Conservation (phyloP, 2,113 vertebrate genomes). For the Petrocephalus zakoni region DNA sequence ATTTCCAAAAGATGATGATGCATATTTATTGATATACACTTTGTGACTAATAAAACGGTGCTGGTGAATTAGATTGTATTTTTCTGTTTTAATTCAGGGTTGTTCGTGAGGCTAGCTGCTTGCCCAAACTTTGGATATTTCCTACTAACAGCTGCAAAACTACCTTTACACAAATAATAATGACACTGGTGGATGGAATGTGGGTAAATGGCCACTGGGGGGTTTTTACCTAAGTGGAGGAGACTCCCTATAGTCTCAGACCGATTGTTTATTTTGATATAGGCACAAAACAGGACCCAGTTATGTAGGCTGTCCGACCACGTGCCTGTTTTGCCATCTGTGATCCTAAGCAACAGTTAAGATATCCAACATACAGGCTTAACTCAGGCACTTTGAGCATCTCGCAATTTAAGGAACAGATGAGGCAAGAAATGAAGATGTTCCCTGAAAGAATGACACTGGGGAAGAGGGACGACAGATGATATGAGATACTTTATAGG, state of each 20-base stretch:
- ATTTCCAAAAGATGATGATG: not conserved
- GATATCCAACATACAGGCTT: not conserved
- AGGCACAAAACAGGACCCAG: not conserved
- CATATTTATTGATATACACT: not conserved
- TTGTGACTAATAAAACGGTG: not conserved
- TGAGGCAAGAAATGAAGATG: not conserved
- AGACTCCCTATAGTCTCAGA: not conserved
- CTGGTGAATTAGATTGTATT: not conserved
- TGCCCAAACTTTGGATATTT: not conserved
- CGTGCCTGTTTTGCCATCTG: not conserved
- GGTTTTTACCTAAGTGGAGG: not conserved
- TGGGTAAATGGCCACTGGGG: not conserved
- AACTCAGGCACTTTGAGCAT: not conserved
- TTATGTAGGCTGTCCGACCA: not conserved
- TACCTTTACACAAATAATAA: not conserved
- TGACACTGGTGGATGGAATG: not conserved
- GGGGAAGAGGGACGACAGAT: not conserved
- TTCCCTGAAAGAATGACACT: not conserved
- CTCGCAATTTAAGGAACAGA: not conserved
- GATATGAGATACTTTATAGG: not conserved
- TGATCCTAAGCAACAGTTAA: not conserved
- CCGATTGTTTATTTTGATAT: not conserved
- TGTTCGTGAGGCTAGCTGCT: not conserved
- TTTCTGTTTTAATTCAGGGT: not conserved
- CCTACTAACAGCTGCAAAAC: not conserved